Evolutionary conservation across 2,797 vertebrate species (phyloP), one percentile per base, ranked within the genome.

Genomic region (Pogoniulus pusillus): DNA sequence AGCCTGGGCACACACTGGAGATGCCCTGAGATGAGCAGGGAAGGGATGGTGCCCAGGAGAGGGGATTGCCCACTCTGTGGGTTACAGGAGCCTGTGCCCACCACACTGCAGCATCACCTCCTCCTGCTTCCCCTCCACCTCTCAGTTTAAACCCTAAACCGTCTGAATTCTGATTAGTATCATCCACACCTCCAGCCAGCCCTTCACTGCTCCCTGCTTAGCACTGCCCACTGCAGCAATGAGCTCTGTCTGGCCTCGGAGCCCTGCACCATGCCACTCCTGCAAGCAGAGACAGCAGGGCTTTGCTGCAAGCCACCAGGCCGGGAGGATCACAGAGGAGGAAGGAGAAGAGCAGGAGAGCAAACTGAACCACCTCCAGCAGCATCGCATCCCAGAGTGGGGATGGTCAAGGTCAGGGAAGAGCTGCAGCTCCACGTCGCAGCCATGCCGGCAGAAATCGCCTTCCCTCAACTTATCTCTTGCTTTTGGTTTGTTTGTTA

Each of bases 331-430:
- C 3, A 2, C 68, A 12, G 24, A 51, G 32, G 32, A 43, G 10
- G n/a, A 10, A 66, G 34, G 12, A 63, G 35, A 32, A 62, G 81
- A 91, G 24, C 49, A 32, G 70, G 65, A 85, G 20, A 51, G 29
- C 41, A n/a, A 65, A 71, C 70, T 73, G 53, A 82, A 91, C 16
- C 72, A 47, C 71, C 70, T 4, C 34, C 12, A 64, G 9, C 23
- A 22, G n/a, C 75, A 37, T 9, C 10, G 0, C 54, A 5, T 29
- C 95, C 73, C 14, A 2, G 32, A 47, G 77, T 27, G 85, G 92
- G 82, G 89, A 77, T 8, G 17, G 35, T 57, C 87, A 84, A 93
- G 91, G 79, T 85, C 62, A 76, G 82, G 35, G 70, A 87, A 69
- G 69, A 90, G 54, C 29, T 63, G 55, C 20, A 29, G 70, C 49